Percentiles rank a stretch among this genome's conserved stretches.
These are phyloP conservation scores for Catharus ustulatus DNA, from an alignment of 2,797 vertebrate species.

Conservation along the genomic window DNA sequence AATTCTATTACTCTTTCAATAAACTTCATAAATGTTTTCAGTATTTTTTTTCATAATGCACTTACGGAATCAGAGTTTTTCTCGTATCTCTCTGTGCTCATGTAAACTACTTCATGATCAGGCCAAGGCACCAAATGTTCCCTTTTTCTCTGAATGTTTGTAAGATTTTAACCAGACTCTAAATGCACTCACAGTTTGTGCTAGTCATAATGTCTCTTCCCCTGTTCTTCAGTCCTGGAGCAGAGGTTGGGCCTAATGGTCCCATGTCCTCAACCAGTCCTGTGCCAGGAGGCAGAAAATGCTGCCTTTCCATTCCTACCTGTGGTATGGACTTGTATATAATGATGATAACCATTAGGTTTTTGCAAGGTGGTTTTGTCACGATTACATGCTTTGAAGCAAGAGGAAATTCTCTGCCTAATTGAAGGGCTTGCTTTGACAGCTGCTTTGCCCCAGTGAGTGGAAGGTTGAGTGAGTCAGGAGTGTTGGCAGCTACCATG, in stretches of 20 bases:
- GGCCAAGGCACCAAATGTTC: background rate
- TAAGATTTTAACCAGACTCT: background rate
- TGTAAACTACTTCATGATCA: background rate
- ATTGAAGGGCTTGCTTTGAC: background rate
- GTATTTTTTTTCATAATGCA: background rate
- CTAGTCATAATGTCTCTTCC: background rate
- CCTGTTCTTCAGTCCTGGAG: background rate
- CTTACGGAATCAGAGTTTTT: background rate
- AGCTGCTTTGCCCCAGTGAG: background rate
- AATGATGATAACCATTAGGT: background rate
- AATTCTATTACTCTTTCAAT: background rate
- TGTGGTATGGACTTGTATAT: rapidly evolving
- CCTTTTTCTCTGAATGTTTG: background rate
- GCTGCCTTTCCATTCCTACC: background rate
- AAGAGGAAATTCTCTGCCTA: background rate
- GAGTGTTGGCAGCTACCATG: background rate
- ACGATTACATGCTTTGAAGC: background rate
- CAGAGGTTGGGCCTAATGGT: background rate
- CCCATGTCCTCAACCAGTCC: background rate
- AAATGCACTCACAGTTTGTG: background rate
- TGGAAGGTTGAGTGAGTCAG: background rate
- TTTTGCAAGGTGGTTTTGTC: background rate
- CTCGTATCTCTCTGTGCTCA: background rate
- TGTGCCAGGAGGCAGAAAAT: background rate
- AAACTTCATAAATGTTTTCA: background rate